Evolutionary conservation across 2,888 invertebrate species (phyloP), one percentile per base, ranked within the genome.

Genomic region (Ommatoiulus sabulosus): DNA sequence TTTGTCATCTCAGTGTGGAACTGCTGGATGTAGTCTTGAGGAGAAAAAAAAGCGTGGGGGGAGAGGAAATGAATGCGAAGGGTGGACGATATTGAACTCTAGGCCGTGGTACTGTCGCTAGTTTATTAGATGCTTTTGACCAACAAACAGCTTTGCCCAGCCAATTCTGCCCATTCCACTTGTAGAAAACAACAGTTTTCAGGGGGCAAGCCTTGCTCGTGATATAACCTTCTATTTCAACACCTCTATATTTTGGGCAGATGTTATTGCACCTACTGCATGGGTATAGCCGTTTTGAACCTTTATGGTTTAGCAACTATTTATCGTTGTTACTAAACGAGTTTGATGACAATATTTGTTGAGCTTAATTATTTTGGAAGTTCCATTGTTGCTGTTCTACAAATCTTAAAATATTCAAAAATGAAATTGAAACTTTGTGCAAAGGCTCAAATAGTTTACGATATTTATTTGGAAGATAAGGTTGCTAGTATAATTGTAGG

Each of bases 1-100:
- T 87, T 87, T 44, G 87, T 87, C 87, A 48, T 87, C 87, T 48
- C 87, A 48, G 48, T 87, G 48, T 20, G 52, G 20, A 87, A 87
- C 20, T 87, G 48, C 35, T 44, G 43, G 43, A 44, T 43, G 43
- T 24, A 84, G 84, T 20, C 0, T 0, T 3, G n/a, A 17, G 57
- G 57, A n/a, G 5, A 15, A 12, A 15, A 15, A 52, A 52, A 12
- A 12, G 12, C 52, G 12, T 52, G 52, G 63, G 20, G 63, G 63
- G 20, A 63, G 20, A n/a, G 63, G 63, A 20, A 20, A 63, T 63
- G 20, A n/a, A 63, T 20, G 63, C 20, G n/a, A 7, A 63, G 63
- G 63, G 84, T 84, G 44, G 84, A 44, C 84, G 84, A 17, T 44
- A 84, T 84, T 84, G 84, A 84, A 84, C 84, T 63, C 63, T 63